A percentile compares a stretch with the other conserved stretches of the same genome.
These are phyloP conservation scores for Brenthis daphne DNA, from an alignment of 2,888 invertebrate species.

Conservation along the genomic window DNA sequence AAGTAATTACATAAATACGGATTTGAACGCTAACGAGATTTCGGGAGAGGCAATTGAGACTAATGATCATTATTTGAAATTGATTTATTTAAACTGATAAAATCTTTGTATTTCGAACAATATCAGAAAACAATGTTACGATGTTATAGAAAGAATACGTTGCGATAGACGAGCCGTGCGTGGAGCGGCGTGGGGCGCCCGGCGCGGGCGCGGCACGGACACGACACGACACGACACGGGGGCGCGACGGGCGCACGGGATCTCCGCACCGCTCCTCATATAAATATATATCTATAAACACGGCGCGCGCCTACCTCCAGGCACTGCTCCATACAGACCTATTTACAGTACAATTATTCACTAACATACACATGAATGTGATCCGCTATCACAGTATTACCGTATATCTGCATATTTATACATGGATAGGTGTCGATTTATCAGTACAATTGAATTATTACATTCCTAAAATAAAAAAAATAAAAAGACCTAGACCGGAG, in stretches of 20 bases:
- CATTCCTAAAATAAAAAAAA: constrained; percentile 58
- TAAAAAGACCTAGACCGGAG: constrained; percentile 61
- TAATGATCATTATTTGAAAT: constrained; percentile 55
- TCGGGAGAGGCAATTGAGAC: constrained; percentile 48
- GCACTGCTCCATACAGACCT: constrained; percentile 38
- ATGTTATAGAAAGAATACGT: constrained; percentile 47
- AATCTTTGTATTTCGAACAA: constrained; percentile 62
- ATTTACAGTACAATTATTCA: constrained; percentile 47
- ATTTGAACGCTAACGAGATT: constrained; percentile 10
- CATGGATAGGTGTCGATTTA: constrained; percentile 37
- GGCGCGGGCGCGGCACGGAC: constrained; percentile 44
- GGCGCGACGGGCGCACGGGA: constrained; percentile 45
- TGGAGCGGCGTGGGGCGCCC: constrained; percentile 58
- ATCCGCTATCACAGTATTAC: constrained; percentile 76
- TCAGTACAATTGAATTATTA: constrained; percentile 41
- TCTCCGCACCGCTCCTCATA: constrained; percentile 11
- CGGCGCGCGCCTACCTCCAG: constrained; percentile 19
- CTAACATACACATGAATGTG: constrained; percentile 60
- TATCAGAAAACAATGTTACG: constrained; percentile 55
- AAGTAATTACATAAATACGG: neutral
- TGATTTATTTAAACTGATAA: constrained; percentile 63
- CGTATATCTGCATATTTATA: constrained; percentile 54
- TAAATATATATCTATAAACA: constrained; percentile 33
- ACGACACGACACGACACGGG: constrained; percentile 56
- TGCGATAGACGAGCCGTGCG: constrained; percentile 52